Conservation (phyloP, 1,140 invertebrate species). For the Saccostrea echinata region DNA sequence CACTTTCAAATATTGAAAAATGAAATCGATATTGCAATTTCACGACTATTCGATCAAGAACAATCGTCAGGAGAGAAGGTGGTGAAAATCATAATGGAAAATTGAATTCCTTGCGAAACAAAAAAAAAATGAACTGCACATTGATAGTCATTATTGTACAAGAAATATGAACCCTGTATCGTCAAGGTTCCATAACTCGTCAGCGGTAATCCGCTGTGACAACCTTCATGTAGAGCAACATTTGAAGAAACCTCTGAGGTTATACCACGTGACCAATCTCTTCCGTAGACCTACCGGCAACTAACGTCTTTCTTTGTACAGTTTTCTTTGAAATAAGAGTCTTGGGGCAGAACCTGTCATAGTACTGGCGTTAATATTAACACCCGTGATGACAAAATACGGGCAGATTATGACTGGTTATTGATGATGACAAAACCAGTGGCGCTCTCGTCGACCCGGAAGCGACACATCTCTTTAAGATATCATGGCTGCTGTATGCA, state of each 20-base stretch:
- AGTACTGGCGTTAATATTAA: slow-evolving; percentile 27
- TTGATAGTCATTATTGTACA: slow-evolving; percentile 6
- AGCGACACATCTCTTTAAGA: not conserved
- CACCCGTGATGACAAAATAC: slow-evolving; percentile 21
- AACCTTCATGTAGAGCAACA: not conserved
- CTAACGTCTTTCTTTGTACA: slow-evolving; percentile 29
- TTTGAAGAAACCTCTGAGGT: slow-evolving; percentile 18
- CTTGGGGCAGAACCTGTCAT: slow-evolving; percentile 28
- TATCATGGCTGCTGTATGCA: not conserved
- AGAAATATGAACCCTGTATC: not conserved
- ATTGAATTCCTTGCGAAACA: slow-evolving; percentile 2
- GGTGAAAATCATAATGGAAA: slow-evolving; percentile 9
- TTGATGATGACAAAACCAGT: slow-evolving; percentile 25
- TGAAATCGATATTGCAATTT: not conserved
- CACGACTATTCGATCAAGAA: slow-evolving; percentile 28
- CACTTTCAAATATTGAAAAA: slow-evolving; percentile 38
- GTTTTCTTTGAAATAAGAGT: slow-evolving; percentile 23
- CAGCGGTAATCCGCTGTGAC: not conserved
- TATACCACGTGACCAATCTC: not conserved
- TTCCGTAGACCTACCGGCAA: slow-evolving; percentile 24
- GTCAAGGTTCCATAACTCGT: slow-evolving; percentile 4
- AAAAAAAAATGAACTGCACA: slow-evolving; percentile 4
- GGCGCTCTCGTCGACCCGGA: slow-evolving; percentile 17
- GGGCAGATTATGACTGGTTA: slow-evolving; percentile 15
- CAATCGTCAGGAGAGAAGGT: not conserved